A percentile compares a stretch with the other conserved stretches of the same genome.
These are phyloP conservation scores for Oscheius sp. DNA, from an alignment of 2,888 invertebrate genomes.

Conservation along the genomic window DNA sequence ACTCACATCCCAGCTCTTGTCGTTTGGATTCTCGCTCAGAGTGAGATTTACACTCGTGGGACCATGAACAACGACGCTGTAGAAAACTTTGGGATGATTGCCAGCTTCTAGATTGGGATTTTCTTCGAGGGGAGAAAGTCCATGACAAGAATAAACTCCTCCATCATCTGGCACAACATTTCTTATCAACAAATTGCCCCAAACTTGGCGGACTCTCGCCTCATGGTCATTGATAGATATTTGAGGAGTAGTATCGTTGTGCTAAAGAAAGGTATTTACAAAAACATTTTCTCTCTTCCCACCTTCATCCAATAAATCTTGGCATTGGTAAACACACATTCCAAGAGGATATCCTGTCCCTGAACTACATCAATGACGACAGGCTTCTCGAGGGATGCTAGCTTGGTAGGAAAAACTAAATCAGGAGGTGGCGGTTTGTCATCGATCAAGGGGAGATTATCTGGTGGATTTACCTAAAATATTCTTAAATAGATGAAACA, in stretches of 20 bases:
- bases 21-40: conserved; percentile 35
- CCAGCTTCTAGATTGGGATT: conserved; percentile 10
- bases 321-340: conserved; percentile 64
- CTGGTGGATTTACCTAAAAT: conserved; percentile 11
- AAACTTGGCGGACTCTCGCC: conserved; percentile 58
- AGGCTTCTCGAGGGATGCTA: conserved; percentile 43
- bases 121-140: conserved; percentile 35
- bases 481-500: neutral
- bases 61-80: conserved; percentile 61
- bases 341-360: conserved; percentile 59
- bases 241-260: conserved; percentile 49
- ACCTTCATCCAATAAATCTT: conserved; percentile 55
- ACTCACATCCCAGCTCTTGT: conserved; percentile 50
- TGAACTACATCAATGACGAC: conserved; percentile 56
- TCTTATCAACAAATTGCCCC: conserved; percentile 62
- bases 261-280: conserved; percentile 23
- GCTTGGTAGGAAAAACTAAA: conserved; percentile 50
- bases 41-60: conserved; percentile 58
- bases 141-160: conserved; percentile 56
- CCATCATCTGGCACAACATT: conserved; percentile 33
- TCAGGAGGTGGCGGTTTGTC: conserved; percentile 33
- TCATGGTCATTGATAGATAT: conserved; percentile 53
- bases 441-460: conserved; percentile 1
- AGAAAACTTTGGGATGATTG: conserved; percentile 47
- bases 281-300: neutral